A percentile compares a stretch with the other conserved stretches of the same genome.
phyloP scores from a whole-genome alignment of 2,888 invertebrate species.

The Trichacis sp. region DNA sequence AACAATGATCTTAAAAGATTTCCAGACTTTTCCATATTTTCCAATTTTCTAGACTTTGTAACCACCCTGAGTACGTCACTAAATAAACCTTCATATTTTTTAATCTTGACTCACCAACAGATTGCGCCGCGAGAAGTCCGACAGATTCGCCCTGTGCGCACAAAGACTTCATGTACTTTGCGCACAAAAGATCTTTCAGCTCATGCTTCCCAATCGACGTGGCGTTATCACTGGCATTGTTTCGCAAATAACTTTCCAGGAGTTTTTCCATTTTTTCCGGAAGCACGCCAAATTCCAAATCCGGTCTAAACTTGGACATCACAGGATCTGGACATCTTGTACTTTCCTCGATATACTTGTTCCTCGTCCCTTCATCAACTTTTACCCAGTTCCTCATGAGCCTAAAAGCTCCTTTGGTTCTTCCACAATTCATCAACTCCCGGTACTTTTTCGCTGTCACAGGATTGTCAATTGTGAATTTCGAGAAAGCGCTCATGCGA shows the following conservation, averaged over 20 bases:
- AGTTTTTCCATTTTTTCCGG: slow-evolving; percentile 83
- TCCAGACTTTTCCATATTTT: no score
- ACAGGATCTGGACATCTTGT: slow-evolving; percentile 80
- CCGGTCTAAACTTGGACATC: slow-evolving; percentile 77
- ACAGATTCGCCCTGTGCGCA: slow-evolving; percentile 96
- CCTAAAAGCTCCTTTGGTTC: slow-evolving; percentile 68
- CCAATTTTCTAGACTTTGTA: no score
- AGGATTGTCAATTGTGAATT: slow-evolving; percentile 71
- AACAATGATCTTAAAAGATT: no score
- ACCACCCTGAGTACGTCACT: no score
- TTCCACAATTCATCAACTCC: slow-evolving; percentile 51
- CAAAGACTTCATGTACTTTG: slow-evolving; percentile 82
- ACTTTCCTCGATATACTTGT: slow-evolving; percentile 71
- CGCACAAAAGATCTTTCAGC: slow-evolving; percentile 79
- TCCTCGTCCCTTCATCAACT: slow-evolving; percentile 73
- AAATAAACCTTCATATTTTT: no score
- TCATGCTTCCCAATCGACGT: slow-evolving; percentile 54
- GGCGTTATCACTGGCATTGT: slow-evolving; percentile 34
- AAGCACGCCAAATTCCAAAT: slow-evolving; percentile 84
- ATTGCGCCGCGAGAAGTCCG: slow-evolving; percentile 95
- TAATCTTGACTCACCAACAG: slow-evolving; percentile 72
- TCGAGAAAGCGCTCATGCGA: slow-evolving; percentile 73
- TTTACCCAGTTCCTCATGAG: slow-evolving; percentile 78
- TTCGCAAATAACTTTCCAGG: slow-evolving; percentile 74
- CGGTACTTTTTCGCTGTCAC: slow-evolving; percentile 52